Evolutionary conservation across 2,888 invertebrate genomes (phyloP).

Genomic region (Hydroisotoma schaefferi): DNA sequence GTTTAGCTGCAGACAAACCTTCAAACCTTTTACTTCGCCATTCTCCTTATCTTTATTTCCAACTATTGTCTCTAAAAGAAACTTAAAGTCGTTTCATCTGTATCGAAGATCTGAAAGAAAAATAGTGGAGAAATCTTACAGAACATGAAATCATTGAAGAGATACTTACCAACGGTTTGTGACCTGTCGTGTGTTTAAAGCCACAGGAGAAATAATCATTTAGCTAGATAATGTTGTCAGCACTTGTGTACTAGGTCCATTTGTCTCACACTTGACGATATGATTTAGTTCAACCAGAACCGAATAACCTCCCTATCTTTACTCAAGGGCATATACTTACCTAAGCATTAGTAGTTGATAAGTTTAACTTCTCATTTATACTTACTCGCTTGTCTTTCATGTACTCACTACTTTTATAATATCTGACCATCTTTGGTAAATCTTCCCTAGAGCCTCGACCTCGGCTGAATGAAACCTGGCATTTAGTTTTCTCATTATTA

Average conservation of each 20-base stretch:
- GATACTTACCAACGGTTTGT: conserved; percentile 2
- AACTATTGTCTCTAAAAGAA: conserved; percentile 11
- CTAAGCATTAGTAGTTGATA: too few relatives aligned
- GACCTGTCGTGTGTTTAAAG: conserved; percentile 7
- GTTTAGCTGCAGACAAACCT: not conserved
- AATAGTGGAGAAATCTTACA: not conserved
- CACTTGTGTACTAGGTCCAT: not conserved
- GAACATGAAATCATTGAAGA: conserved; percentile 1
- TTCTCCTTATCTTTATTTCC: conserved; percentile 6
- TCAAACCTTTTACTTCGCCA: conserved; percentile 11
- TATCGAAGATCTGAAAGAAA: too few relatives aligned
- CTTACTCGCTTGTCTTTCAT: not conserved
- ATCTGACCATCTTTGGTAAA: conserved; percentile 8
- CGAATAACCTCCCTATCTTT: not conserved
- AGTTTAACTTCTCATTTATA: too few relatives aligned
- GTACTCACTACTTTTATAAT: not conserved
- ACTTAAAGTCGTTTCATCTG: conserved; percentile 8
- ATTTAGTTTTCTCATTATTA: conserved; percentile 16
- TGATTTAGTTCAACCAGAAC: not conserved
- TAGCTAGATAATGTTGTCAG: conserved; percentile 6
- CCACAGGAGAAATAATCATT: conserved; percentile 5
- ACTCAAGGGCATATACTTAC: not conserved
- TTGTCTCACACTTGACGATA: not conserved
- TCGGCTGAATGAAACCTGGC: conserved; percentile 6
- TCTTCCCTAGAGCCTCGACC: not conserved